Conservation (phyloP, 2,797 vertebrate species). For the Clarias platycephalus region DNA sequence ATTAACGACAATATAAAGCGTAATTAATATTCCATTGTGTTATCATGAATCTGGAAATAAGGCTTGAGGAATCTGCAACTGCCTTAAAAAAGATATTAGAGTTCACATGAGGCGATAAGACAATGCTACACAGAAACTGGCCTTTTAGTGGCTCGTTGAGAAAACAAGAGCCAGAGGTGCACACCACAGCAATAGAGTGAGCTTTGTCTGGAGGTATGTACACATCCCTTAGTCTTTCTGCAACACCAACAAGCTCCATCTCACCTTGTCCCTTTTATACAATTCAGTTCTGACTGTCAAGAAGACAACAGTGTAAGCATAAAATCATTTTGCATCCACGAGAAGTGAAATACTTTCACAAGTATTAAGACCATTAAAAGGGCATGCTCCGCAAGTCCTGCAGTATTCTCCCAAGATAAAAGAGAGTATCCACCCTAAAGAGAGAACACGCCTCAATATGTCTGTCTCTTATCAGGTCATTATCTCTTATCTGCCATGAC, state of each 20-base stretch:
- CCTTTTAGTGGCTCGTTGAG: constrained; percentile 50
- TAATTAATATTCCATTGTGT: constrained; percentile 52
- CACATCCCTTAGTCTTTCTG: constrained; percentile 44
- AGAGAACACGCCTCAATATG: constrained; percentile 13
- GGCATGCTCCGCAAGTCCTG: constrained; percentile 13
- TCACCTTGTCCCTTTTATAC: constrained; percentile 41
- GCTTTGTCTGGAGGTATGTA: constrained; percentile 50
- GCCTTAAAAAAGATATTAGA: constrained; percentile 55
- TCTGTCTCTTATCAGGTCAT: constrained; percentile 13
- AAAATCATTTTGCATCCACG: constrained; percentile 27
- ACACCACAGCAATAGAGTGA: constrained; percentile 56
- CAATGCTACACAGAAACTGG: constrained; percentile 48
- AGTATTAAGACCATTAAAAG: constrained; percentile 33
- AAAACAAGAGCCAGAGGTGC: constrained; percentile 55
- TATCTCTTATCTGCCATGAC: constrained; percentile 7
- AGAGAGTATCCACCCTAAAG: neutral
- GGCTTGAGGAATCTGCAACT: constrained; percentile 53
- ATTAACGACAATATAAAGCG: constrained; percentile 26
- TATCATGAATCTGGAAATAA: constrained; percentile 64
- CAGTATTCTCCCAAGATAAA: constrained; percentile 11
- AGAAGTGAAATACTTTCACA: constrained; percentile 1
- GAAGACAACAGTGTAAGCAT: constrained; percentile 18
- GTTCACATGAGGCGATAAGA: constrained; percentile 52
- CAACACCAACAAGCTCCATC: constrained; percentile 34
- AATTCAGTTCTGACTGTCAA: constrained; percentile 4